These are phyloP conservation scores for Agonopterix subpropinquella DNA, from an alignment of 2,888 invertebrate species.

Conservation along the genomic window DNA sequence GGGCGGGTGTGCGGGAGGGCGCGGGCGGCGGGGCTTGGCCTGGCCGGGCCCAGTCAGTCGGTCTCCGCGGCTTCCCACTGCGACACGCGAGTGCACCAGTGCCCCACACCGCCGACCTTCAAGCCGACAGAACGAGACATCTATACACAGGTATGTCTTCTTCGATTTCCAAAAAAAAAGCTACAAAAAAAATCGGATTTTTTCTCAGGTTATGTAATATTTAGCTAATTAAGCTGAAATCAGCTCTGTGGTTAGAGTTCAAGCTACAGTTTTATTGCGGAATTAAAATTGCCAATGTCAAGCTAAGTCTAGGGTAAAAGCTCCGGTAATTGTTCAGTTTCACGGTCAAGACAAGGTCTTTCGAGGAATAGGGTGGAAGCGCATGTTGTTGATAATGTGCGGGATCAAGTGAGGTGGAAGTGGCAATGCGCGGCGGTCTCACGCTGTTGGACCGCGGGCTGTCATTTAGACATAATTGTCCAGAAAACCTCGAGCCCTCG, in stretches of 20 bases:
- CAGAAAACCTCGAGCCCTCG: slow-evolving; percentile 32
- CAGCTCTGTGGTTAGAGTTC: too few species aligned
- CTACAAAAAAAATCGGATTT: background rate
- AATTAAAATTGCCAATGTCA: slow-evolving; percentile 1
- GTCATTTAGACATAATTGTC: slow-evolving; percentile 47
- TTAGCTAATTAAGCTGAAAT: background rate
- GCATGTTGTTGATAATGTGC: slow-evolving; percentile 19
- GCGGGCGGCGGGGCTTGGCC: slow-evolving; percentile 35
- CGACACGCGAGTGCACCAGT: slow-evolving; percentile 52
- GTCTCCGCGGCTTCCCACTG: slow-evolving; percentile 37
- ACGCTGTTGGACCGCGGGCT: slow-evolving; percentile 27
- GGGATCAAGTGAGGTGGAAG: slow-evolving; percentile 20
- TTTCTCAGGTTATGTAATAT: background rate
- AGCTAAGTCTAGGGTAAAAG: slow-evolving; percentile 12
- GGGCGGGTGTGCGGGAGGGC: slow-evolving; percentile 25
- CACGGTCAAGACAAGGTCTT: slow-evolving; percentile 66
- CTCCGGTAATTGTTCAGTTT: slow-evolving; percentile 25
- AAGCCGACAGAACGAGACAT: slow-evolving; percentile 67
- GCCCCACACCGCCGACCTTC: slow-evolving; percentile 64
- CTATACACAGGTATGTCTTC: slow-evolving; percentile 59
- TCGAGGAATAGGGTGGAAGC: slow-evolving; percentile 16
- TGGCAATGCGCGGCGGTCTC: slow-evolving; percentile 25
- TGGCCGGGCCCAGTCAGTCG: slow-evolving; percentile 51
- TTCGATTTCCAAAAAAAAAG: slow-evolving; percentile 17
- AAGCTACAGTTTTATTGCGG: background rate